Evolutionary conservation across 2,888 invertebrate genomes (phyloP).

Genomic region (Lasioglossum vierecki): DNA sequence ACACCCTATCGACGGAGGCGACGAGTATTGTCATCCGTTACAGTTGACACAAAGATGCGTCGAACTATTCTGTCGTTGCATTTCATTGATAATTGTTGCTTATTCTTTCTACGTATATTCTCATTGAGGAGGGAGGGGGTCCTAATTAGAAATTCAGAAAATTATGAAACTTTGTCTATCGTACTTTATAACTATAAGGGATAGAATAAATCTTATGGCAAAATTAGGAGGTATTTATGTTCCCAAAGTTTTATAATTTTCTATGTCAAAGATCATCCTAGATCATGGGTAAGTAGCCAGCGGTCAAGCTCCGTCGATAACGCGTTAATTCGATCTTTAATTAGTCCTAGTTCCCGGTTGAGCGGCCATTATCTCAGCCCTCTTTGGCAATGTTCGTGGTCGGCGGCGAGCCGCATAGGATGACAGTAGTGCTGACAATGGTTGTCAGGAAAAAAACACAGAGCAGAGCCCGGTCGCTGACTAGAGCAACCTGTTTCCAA

Average conservation of each 20-base stretch:
- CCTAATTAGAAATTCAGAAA: background rate
- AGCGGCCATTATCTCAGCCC: conserved; percentile 32
- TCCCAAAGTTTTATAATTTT: background rate
- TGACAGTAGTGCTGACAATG: conserved; percentile 91
- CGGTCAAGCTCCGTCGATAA: background rate
- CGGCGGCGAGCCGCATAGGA: conserved; percentile 89
- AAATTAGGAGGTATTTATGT: background rate
- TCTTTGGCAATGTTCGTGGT: conserved; percentile 74
- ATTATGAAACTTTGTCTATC: background rate
- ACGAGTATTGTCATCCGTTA: background rate
- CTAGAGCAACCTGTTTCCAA: conserved; percentile 92
- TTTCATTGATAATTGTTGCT: no score
- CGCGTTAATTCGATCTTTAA: background rate
- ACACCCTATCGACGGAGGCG: conserved; percentile 16
- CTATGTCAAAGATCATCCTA: background rate
- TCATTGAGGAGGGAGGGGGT: no score
- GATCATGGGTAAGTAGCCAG: background rate
- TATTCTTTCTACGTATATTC: no score
- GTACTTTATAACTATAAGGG: background rate
- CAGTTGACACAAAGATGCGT: background rate
- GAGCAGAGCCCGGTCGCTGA: conserved; percentile 91
- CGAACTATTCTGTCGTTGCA: background rate
- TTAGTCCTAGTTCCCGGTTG: background rate
- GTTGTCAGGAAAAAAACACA: conserved; percentile 91
- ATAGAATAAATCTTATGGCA: background rate